Conservation (phyloP, 2,888 invertebrate genomes). For the Polydesmus complanatus region DNA sequence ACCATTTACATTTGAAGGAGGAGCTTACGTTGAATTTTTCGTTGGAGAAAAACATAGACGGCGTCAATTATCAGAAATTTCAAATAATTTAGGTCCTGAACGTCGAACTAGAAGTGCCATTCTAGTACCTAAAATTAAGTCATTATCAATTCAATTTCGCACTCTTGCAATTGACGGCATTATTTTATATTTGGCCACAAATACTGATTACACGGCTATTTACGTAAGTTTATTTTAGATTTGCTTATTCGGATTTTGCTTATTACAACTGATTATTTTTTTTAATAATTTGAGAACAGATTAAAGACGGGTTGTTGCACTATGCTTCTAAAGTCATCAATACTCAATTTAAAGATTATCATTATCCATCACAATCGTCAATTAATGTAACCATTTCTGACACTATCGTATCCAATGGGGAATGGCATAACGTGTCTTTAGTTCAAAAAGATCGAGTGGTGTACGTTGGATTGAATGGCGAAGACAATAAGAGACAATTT, state of each 20-base stretch:
- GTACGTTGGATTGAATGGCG: constrained; percentile 54
- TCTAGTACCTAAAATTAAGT: constrained; percentile 45
- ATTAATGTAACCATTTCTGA: constrained; percentile 64
- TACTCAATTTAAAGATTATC: no score
- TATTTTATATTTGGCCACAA: constrained; percentile 71
- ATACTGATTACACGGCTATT: constrained; percentile 70
- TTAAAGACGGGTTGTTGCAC: constrained; percentile 57
- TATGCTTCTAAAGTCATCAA: constrained; percentile 68
- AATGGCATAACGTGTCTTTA: constrained; percentile 77
- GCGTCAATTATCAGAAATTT: constrained; percentile 64
- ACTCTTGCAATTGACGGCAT: constrained; percentile 64
- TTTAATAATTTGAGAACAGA: constrained; percentile 32
- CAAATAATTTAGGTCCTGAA: constrained; percentile 56
- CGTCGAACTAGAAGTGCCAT: constrained; percentile 25
- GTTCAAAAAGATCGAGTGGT: constrained; percentile 44
- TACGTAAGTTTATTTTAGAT: constrained; percentile 39
- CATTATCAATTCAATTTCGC: constrained; percentile 62
- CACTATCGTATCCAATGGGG: constrained; percentile 53
- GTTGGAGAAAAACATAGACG: constrained; percentile 66
- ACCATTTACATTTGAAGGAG: constrained; percentile 62
- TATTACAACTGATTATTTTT: neutral
- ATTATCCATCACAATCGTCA: constrained; percentile 39
- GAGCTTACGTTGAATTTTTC: constrained; percentile 59
- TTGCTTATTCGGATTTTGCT: constrained; percentile 12
- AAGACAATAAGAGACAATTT: constrained; percentile 64